phyloP scores from a whole-genome alignment of 2,113 vertebrate genomes.

The Phycodurus eques region DNA sequence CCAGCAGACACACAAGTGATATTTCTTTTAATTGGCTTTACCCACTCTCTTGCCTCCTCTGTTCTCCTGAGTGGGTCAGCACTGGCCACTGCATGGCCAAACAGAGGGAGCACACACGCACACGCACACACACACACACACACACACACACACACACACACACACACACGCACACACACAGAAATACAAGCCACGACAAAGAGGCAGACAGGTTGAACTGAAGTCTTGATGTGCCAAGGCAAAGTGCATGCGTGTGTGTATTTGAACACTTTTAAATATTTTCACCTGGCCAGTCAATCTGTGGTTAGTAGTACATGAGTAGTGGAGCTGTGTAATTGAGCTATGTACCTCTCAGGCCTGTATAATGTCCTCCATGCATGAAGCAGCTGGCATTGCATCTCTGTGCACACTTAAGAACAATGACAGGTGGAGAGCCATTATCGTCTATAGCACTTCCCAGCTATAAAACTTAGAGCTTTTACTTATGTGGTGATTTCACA shows the following conservation, averaged over 20 bases:
- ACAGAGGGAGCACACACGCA: conserved; percentile 47
- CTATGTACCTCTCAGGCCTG: conserved; percentile 53
- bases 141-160: conserved; percentile 14
- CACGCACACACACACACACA: conserved; percentile 10
- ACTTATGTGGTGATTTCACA: conserved; percentile 9
- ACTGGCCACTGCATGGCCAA: conserved; percentile 57
- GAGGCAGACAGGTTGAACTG: conserved; percentile 54
- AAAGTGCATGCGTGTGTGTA: conserved; percentile 25
- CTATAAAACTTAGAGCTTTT: background rate
- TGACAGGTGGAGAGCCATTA: conserved; percentile 53
- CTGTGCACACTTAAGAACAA: conserved; percentile 42
- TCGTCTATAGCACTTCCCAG: conserved; percentile 12
- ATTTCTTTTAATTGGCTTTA: conserved; percentile 80
- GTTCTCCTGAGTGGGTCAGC: conserved; percentile 65
- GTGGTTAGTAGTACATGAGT: conserved; percentile 56
- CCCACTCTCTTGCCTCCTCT: conserved; percentile 58
- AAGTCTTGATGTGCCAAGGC: conserved; percentile 45
- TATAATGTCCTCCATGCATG: conserved; percentile 60
- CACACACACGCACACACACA: conserved; percentile 14
- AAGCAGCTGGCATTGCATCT: conserved; percentile 50
- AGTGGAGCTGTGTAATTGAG: conserved; percentile 60
- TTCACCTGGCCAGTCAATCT: conserved; percentile 53
- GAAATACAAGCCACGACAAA: conserved; percentile 32
- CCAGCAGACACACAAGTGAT: conserved; percentile 74
- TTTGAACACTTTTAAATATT: conserved; percentile 53